Evolutionary conservation across 2,113 vertebrate species (phyloP), one percentile per base, ranked within the genome.

Genomic region (Callithrix jacchus): DNA sequence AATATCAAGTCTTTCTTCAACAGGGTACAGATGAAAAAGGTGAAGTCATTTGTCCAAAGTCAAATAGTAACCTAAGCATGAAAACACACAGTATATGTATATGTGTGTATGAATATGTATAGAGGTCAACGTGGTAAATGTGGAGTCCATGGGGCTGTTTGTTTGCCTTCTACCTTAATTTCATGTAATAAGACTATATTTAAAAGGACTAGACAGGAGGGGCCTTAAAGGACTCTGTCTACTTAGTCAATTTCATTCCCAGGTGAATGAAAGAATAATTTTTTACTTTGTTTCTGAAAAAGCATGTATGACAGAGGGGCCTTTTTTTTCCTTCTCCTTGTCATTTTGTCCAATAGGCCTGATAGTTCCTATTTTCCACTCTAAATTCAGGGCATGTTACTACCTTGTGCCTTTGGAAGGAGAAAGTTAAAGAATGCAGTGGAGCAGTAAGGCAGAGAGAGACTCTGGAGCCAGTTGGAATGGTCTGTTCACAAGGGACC

Each of bases 381-480:
- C 71, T 92, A 56, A 87, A 97, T 17, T 2, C 61, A 92, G n/a
- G 0, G 18, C 45, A 35, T 32, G 40, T 58, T 27, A 35, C 32
- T 35, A 9, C 27, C 25, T 40, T 80, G 84, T 92, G 81, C 14
- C 49, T 93, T 93, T 95, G 56, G 92, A 96, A 86, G 61, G 42
- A 96, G 84, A 70, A 83, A 52, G 79, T 73, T 52, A 35, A 96
- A 91, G 49, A 27, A 71, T 58, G 91, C 87, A 76, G n/a, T 80
- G 49, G 45, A 89, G 93, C 81, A 88, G 9, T 82, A 83, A 97
- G 71, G 47, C 93, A 95, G 91, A 92, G 87, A 96, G 85, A 97
- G 87, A 71, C 74, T 10, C 25, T 83, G n/a, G 88, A 83, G 85
- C 73, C 73, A 49, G 23, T 56, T 96, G 68, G 89, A 21, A 13